Conservation (phyloP, 2,797 vertebrate species). For the Acipenser ruthenus region DNA sequence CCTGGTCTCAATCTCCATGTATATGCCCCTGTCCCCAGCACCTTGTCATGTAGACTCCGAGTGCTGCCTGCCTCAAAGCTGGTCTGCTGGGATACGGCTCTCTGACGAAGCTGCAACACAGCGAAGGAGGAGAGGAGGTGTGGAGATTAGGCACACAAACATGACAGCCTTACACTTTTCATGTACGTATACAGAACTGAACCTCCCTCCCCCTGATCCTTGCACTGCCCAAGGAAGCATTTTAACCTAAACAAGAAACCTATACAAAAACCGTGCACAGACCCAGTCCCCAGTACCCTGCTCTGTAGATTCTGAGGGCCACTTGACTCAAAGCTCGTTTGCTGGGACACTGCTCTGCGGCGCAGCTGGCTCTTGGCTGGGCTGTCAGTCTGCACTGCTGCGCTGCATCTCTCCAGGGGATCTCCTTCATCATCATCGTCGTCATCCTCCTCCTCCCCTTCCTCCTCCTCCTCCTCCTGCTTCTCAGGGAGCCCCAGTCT, state of each 20-base stretch:
- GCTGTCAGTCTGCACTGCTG: constrained; percentile 49
- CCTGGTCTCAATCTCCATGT: too few relatives aligned
- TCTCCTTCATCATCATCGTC: neutral
- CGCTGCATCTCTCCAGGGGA: constrained; percentile 14
- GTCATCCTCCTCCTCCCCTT: too few relatives aligned
- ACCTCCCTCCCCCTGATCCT: too few relatives aligned
- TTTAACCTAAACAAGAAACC: too few relatives aligned
- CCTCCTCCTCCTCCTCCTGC: constrained; percentile 15
- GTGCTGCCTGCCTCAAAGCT: constrained; percentile 45
- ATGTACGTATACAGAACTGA: neutral
- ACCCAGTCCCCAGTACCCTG: constrained; percentile 38
- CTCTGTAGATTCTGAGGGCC: constrained; percentile 31
- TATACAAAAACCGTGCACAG: too few relatives aligned
- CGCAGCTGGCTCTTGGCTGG: constrained; percentile 36
- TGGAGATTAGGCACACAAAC: too few relatives aligned
- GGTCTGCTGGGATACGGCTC: constrained; percentile 52
- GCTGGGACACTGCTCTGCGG: constrained; percentile 39
- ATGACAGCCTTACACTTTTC: too few relatives aligned
- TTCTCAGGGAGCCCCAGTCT: constrained; percentile 15
- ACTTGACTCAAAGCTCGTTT: constrained; percentile 34
- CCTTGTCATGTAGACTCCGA: constrained; percentile 42
- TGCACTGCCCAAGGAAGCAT: too few relatives aligned
- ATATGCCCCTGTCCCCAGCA: constrained; percentile 20
- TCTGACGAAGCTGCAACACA: constrained; percentile 36
- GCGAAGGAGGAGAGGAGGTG: neutral